These are phyloP conservation scores for Halyomorpha halys DNA, from an alignment of 1,140 invertebrate species.

Conservation along the genomic window DNA sequence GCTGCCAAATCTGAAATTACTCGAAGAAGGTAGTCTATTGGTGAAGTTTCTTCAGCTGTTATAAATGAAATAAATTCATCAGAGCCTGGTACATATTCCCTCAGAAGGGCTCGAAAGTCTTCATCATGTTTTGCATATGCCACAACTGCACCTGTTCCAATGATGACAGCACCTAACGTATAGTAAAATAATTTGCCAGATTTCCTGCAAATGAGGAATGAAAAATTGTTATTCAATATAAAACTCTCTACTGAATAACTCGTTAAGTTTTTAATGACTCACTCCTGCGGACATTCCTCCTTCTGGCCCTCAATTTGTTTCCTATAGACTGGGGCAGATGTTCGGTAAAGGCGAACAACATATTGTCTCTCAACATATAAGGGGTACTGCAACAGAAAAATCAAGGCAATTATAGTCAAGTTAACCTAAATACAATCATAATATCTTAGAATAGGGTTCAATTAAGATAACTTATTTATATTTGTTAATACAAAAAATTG, in stretches of 20 bases:
- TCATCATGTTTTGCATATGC: constrained; percentile 55
- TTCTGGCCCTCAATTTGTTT: constrained; percentile 10
- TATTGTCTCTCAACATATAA: constrained; percentile 5
- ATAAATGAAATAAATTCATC: constrained; percentile 53
- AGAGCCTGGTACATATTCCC: constrained; percentile 53
- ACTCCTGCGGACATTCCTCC: constrained; percentile 24
- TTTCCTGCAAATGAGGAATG: constrained; percentile 21
- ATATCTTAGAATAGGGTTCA: not conserved
- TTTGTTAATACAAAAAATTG: not conserved
- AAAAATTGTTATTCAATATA: not conserved
- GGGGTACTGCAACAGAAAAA: constrained; percentile 3
- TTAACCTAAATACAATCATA: not conserved
- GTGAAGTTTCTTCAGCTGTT: constrained; percentile 53
- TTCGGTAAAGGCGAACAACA: constrained; percentile 7
- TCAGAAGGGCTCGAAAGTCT: constrained; percentile 51
- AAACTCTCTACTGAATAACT: not conserved
- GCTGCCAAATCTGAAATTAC: constrained; percentile 30
- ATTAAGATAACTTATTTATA: not conserved
- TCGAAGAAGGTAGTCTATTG: constrained; percentile 35
- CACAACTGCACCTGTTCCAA: constrained; percentile 41
- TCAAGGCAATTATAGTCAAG: not conserved
- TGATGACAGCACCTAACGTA: constrained; percentile 41
- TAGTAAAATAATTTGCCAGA: constrained; percentile 25
- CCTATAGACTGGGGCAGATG: not conserved
- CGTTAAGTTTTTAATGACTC: not conserved